Base-by-base conservation (phyloP, 2,113 vertebrate genomes). In the Sorex araneus region DNA sequence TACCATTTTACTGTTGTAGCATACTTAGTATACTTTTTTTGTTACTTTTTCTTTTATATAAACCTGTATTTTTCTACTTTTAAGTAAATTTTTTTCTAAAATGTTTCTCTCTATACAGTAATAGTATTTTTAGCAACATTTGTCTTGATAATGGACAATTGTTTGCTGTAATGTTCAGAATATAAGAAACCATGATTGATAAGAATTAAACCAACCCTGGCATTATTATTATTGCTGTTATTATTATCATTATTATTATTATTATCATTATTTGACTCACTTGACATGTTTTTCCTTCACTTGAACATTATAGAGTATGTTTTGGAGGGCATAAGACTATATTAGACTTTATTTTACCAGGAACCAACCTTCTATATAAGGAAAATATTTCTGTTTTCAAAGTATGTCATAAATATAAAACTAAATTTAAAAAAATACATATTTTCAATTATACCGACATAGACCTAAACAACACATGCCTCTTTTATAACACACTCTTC, bases 361-460 rank as follows among this genome's bases (percentile, higher is more conserved):
- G 13, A 64, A 32, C 57, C 18, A 11, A 6, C 23, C 12, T 0
- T 76, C 34, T 80, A 40, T 4, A 70, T 50, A 86, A 66, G 57
- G n/a, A 84, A 84, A 82, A 25, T 74, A 78, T 34, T 34, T 40
- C 10, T 30, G 19, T 91, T 89, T 57, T 92, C 11, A 84, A 77
- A 75, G 45, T 60, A 36, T 12, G 3, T 57, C 80, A 30, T 64
- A 84, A 84, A 70, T 73, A 67, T 1, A 47, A 28, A 40, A 66
- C 28, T 34, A 6, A 45, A 69, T 30, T n/a, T n/a, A n/a, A 27
- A 28, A 50, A 45, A n/a, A n/a, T n/a, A 25, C 70, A 28, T 82
- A 27, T 47, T 36, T 78, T 12, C 64, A 11, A 47, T 8, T 34
- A 19, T 18, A 32, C 18, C 47, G 54, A 63, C 80, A 73, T 8